Percentiles rank a stretch among this genome's conserved stretches.
These are phyloP conservation scores for Scaptomyza cyrtandrae DNA, from an alignment of 2,888 invertebrate species.

Conservation along the genomic window DNA sequence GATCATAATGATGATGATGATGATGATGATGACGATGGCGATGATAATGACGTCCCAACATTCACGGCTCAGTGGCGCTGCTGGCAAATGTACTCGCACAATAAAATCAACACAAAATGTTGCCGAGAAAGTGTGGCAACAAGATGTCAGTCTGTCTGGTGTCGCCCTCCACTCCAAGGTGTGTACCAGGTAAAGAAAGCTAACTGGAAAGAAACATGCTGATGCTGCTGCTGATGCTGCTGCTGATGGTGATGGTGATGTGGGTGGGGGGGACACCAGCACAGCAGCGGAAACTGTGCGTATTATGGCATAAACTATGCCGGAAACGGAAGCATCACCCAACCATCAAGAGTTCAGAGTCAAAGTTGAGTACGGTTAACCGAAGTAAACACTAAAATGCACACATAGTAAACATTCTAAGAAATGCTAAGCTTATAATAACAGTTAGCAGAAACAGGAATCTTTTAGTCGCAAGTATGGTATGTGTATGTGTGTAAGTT, in stretches of 20 bases:
- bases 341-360: constrained; percentile 40
- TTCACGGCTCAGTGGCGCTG: constrained; percentile 61
- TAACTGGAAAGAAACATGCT: constrained; percentile 6
- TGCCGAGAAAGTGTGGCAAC: constrained; percentile 2
- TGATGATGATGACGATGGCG: constrained; percentile 27
- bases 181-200: constrained; percentile 12
- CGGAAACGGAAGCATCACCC: constrained; percentile 66
- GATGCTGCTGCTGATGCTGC: too few species aligned
- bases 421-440: constrained; percentile 15
- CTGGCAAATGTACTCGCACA: constrained; percentile 53
- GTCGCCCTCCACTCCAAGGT: constrained; percentile 36
- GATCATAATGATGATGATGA: constrained; percentile 23
- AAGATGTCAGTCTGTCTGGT: constrained; percentile 7
- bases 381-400: constrained; percentile 44
- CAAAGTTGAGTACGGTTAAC: constrained; percentile 20
- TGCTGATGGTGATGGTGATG: constrained; percentile 9
- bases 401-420: constrained; percentile 26
- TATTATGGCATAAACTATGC: constrained; percentile 53
- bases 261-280: constrained; percentile 18
- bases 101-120: constrained; percentile 70
- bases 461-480: too few species aligned
- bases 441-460: background rate
- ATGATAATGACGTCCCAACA: constrained; percentile 53
- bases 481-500: too few species aligned
- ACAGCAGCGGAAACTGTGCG: constrained; percentile 34